A percentile compares a stretch with the other conserved stretches of the same genome.
Evolutionary conservation across 2,113 vertebrate genomes (phyloP).

Genomic region (Mystacornis crossleyi): DNA sequence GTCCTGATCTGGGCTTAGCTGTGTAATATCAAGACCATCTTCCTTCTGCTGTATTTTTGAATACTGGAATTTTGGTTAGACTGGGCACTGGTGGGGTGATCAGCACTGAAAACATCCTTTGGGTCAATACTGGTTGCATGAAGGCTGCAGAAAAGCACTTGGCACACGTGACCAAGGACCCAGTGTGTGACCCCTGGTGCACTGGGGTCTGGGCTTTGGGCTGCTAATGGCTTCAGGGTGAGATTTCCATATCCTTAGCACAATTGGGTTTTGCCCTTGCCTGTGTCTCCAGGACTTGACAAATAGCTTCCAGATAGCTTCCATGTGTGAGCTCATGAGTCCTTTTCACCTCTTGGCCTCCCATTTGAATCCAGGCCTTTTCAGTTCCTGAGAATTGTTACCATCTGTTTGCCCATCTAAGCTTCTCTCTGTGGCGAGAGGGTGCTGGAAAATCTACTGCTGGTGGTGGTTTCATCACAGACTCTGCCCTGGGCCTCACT

Average conservation of each 20-base stretch:
- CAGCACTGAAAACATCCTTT: background rate
- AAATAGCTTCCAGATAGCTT: constrained; percentile 38
- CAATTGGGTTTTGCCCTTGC: constrained; percentile 30
- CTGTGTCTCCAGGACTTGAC: background rate
- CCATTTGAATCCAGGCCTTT: background rate
- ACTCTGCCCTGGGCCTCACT: background rate
- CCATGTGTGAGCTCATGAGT: background rate
- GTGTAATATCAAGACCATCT: background rate
- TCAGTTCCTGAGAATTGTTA: background rate
- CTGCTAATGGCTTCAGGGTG: background rate
- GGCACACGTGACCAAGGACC: fast-evolving
- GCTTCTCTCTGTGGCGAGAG: background rate
- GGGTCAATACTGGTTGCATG: background rate
- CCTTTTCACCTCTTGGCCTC: constrained; percentile 36
- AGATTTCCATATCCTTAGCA: background rate
- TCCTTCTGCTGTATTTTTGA: background rate
- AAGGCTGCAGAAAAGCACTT: background rate
- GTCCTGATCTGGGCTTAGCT: background rate
- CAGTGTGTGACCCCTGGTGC: background rate
- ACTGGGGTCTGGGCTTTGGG: background rate
- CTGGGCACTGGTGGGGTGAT: background rate
- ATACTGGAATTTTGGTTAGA: background rate
- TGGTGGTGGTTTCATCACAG: background rate
- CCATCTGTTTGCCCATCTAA: background rate
- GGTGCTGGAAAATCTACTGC: background rate